Base-by-base conservation (phyloP, 2,797 vertebrate species). In the Enteromius afrohamiltoni region DNA sequence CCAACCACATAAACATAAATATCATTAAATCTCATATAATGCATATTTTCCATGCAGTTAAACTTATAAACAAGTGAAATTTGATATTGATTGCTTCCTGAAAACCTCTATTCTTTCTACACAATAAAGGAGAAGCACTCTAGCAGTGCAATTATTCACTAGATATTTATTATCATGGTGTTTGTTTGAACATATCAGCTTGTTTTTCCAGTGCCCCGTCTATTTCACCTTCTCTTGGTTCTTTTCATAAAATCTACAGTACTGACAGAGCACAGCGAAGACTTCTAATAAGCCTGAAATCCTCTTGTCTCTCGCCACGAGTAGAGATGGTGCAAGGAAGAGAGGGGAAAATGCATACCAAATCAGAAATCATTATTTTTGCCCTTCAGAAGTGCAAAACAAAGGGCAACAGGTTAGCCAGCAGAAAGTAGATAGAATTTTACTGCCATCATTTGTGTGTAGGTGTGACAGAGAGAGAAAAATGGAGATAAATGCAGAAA, bases 301-400 rank as follows among this genome's bases (percentile, higher is more conserved):
- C 84, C 86, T 91, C 55, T 73, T 85, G 86, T 89, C 86, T 91
- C 83, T 88, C 86, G 91, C 83, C 31, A 65, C 83, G 88, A 93
- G 91, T 88, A 86, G 87, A 90, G 87, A 87, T 80, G 85, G 78
- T 77, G 85, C 87, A 77, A 86, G 26, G 34, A 37, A 40, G 34
- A 42, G 26, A 37, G 53, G 88, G 60, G 80, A 76, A 91, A 90
- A 91, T 86, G 89, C 91, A 93, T 93, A 92, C 88, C 89, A 92
- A 93, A 92, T 91, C 90, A 87, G 86, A 92, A 93, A 91, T 93
- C 92, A 92, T 94, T 94, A 94, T 92, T 92, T 93, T 89, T 92
- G 84, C 88, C 86, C 91, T 92, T 90, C 87, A 92, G 87, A 90
- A 86, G 88, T 19, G 14, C 87, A 89, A 92, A 91, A 91, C 88